Evolutionary conservation across 2,797 vertebrate species (phyloP).

Genomic region (Nyctibius grandis): DNA sequence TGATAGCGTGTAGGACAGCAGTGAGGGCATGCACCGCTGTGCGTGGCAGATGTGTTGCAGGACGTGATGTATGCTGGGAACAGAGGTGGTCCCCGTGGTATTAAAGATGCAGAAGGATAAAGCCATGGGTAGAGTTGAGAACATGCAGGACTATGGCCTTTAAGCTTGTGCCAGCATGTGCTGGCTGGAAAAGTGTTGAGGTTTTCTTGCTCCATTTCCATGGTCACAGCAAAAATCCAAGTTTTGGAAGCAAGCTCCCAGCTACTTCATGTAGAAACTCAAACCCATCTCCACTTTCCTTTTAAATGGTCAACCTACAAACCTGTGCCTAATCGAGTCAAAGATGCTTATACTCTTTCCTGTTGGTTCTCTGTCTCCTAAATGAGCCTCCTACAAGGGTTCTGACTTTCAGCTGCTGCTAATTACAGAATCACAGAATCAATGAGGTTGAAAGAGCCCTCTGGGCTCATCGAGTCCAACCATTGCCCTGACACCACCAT

Average conservation of each 20-base stretch:
- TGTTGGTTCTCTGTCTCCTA: not conserved
- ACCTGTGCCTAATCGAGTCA: not conserved
- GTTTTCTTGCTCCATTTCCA: not conserved
- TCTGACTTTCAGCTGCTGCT: not conserved
- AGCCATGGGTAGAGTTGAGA: not conserved
- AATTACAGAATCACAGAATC: too few relatives aligned
- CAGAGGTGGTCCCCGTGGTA: rapidly evolving
- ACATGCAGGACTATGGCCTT: rapidly evolving
- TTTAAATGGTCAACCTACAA: not conserved
- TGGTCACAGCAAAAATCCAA: not conserved
- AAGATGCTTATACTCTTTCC: not conserved
- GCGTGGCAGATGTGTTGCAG: not conserved
- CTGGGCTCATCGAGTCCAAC: too few relatives aligned
- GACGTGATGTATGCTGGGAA: not conserved
- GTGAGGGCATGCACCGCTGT: rapidly evolving
- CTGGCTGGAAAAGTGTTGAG: not conserved
- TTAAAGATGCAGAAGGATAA: not conserved
- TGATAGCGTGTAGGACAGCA: rapidly evolving
- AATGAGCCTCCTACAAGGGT: rapidly evolving
- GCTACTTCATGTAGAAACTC: not conserved
- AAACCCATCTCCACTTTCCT: not conserved
- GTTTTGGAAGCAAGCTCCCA: not conserved
- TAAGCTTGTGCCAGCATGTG: not conserved
- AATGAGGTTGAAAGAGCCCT: too few relatives aligned
- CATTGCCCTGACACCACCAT: too few relatives aligned